These are phyloP conservation scores for Ameiurus melas DNA, from an alignment of 2,113 vertebrate species.

Conservation along the genomic window DNA sequence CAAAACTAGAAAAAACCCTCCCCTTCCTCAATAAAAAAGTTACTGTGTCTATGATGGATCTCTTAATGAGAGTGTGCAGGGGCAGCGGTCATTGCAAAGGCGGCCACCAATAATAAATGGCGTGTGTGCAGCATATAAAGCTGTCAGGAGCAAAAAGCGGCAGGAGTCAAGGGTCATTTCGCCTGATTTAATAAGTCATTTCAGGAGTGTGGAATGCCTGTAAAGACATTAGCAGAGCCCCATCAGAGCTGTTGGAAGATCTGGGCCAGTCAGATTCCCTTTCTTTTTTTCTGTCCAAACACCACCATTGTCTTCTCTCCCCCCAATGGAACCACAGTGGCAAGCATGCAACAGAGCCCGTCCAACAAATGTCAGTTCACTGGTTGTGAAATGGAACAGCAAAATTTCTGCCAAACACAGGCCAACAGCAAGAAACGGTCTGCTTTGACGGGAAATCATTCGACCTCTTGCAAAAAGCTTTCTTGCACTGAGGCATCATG, in stretches of 20 bases:
- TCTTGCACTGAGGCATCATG: background rate
- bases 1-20: background rate
- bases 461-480: background rate
- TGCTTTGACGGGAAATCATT: constrained; percentile 21
- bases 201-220: constrained; percentile 42
- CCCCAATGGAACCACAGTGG: constrained; percentile 26
- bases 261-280: constrained; percentile 5
- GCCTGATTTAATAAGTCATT: constrained; percentile 47
- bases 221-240: constrained; percentile 44
- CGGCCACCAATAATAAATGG: constrained; percentile 40
- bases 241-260: constrained; percentile 8
- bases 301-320: constrained; percentile 29
- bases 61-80: constrained; percentile 30
- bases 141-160: constrained; percentile 42
- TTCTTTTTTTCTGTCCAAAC: constrained; percentile 21
- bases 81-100: constrained; percentile 14
- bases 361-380: constrained; percentile 27
- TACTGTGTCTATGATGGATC: constrained; percentile 33
- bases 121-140: constrained; percentile 33
- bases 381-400: constrained; percentile 3
- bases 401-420: constrained; percentile 2
- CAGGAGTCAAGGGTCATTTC: constrained; percentile 47
- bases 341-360: constrained; percentile 15
- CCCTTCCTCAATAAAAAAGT: constrained; percentile 42
- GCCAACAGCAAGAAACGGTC: constrained; percentile 12